These are phyloP conservation scores for Augiades crinisus DNA, from an alignment of 2,888 invertebrate species.

Conservation along the genomic window DNA sequence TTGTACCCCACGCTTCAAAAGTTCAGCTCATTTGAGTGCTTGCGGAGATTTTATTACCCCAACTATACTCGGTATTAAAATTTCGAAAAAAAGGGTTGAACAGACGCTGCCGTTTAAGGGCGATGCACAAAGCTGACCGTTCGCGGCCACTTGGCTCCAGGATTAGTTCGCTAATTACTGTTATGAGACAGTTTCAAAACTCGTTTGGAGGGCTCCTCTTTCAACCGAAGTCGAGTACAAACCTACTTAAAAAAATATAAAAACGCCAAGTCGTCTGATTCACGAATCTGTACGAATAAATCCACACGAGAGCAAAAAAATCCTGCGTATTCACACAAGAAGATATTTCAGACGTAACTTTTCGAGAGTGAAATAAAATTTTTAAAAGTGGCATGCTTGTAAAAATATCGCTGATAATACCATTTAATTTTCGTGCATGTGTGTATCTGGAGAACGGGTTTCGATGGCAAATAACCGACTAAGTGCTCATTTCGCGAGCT, in stretches of 20 bases:
- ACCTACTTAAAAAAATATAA: conserved; percentile 27
- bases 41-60: conserved; percentile 79
- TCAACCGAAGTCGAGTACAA: conserved; percentile 12
- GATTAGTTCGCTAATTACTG: conserved; percentile 71
- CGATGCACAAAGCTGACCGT: conserved; percentile 63
- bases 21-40: conserved; percentile 80
- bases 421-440: conserved; percentile 17
- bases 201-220: conserved; percentile 24
- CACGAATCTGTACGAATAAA: conserved; percentile 25
- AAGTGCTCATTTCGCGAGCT: conserved; percentile 6
- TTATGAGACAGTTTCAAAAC: conserved; percentile 65
- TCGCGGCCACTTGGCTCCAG: conserved; percentile 68
- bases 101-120: conserved; percentile 67
- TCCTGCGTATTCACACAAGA: conserved; percentile 28
- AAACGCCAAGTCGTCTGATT: conserved; percentile 25
- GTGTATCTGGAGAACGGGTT: not conserved
- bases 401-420: conserved; percentile 27
- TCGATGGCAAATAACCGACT: not conserved
- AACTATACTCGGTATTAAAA: conserved; percentile 76
- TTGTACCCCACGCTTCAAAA: conserved; percentile 78
- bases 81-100: conserved; percentile 65
- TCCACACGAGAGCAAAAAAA: conserved; percentile 22
- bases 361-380: conserved; percentile 25
- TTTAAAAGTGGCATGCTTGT: conserved; percentile 20
- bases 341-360: conserved; percentile 27